A percentile compares a stretch with the other conserved stretches of the same genome.
phyloP scores from a whole-genome alignment of 2,888 invertebrate genomes.

The Limnephilus lunatus region DNA sequence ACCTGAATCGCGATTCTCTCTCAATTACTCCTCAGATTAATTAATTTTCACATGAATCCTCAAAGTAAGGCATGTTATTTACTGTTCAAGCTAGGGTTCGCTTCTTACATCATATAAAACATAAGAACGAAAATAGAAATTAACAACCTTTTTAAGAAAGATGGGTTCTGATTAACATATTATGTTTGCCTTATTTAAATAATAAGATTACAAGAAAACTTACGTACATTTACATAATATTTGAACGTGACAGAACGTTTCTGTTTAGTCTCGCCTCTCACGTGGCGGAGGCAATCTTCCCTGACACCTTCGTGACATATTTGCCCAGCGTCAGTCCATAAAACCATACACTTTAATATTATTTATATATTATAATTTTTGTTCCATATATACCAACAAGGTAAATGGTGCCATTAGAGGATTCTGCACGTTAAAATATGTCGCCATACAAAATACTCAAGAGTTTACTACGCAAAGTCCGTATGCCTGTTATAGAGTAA shows the following conservation, averaged over 20 bases:
- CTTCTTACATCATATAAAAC: neutral
- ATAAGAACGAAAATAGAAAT: neutral
- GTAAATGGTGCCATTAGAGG: neutral
- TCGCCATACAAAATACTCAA: neutral
- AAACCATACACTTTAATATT: neutral
- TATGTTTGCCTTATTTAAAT: neutral
- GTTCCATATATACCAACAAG: neutral
- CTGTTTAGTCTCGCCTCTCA: constrained; percentile 10
- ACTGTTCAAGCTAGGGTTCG: no score
- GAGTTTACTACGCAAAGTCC: neutral
- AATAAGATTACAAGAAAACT: neutral
- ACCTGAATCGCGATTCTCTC: no score
- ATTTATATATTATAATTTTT: no score
- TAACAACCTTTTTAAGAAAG: neutral
- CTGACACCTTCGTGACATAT: neutral
- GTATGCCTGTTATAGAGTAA: neutral
- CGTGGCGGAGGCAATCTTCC: neutral
- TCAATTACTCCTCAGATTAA: no score
- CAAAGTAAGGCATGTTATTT: no score
- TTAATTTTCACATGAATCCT: no score
- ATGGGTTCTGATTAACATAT: neutral
- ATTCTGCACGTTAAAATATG: neutral
- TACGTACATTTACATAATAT: neutral
- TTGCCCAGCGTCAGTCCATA: neutral
- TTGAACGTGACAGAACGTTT: neutral